Evolutionary conservation across 2,113 vertebrate genomes (phyloP).

Genomic region (Mobula birostris): DNA sequence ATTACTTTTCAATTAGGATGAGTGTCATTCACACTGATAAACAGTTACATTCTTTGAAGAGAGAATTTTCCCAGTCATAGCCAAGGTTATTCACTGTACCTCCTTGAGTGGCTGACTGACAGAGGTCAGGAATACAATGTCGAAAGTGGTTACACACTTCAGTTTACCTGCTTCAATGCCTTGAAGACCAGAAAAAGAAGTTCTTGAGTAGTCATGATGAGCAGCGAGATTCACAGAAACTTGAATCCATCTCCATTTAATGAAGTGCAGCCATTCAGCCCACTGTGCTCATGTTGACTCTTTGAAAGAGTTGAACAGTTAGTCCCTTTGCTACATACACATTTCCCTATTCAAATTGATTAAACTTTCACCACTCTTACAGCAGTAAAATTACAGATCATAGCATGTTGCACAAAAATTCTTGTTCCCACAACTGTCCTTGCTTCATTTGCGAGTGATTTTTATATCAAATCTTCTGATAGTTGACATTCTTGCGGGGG

Average conservation of each 20-base stretch:
- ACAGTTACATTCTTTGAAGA: neutral
- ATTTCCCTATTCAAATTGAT: neutral
- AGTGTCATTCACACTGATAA: neutral
- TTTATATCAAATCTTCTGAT: neutral
- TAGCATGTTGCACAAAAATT: neutral
- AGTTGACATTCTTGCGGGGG: neutral
- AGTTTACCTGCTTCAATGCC: neutral
- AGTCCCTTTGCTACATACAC: neutral
- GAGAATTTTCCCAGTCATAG: neutral
- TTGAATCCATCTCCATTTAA: neutral
- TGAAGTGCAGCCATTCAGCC: neutral
- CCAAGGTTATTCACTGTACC: neutral
- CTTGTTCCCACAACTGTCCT: no score
- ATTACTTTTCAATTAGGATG: neutral
- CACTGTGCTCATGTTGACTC: neutral
- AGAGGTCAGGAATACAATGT: neutral
- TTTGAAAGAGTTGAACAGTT: neutral
- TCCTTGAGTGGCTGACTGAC: neutral
- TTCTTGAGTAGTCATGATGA: no score
- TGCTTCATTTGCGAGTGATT: neutral
- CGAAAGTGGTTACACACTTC: neutral
- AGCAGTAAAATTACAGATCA: neutral
- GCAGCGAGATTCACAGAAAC: neutral
- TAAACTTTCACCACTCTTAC: neutral
- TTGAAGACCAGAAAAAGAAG: neutral